A percentile compares a stretch with the other conserved stretches of the same genome.
Evolutionary conservation across 2,113 vertebrate genomes (phyloP).

Genomic region (Galeopterus variegatus): DNA sequence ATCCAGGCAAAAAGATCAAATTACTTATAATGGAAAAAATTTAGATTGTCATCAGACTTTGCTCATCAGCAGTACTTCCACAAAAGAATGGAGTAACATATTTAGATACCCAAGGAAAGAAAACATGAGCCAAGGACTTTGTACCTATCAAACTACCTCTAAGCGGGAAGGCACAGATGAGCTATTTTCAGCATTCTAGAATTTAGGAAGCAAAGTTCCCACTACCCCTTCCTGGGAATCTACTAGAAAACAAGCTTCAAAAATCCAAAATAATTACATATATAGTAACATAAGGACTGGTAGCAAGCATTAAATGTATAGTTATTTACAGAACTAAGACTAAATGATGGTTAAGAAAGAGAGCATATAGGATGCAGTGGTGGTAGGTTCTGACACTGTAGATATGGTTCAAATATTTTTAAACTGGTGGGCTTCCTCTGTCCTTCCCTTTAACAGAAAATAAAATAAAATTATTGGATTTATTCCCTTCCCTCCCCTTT

Average conservation of each 20-base stretch:
- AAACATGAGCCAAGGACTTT: constrained; percentile 11
- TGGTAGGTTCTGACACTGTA: not conserved
- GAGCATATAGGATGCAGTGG: not conserved
- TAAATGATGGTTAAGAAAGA: not conserved
- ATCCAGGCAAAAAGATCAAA: not conserved
- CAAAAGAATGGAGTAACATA: constrained; percentile 3
- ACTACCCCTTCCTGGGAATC: not conserved
- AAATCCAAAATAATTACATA: constrained; percentile 48
- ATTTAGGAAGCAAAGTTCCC: constrained; percentile 37
- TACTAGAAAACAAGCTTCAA: constrained; percentile 38
- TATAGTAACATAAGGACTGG: not conserved
- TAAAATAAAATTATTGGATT: not conserved
- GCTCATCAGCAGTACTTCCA: not conserved
- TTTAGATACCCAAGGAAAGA: not conserved
- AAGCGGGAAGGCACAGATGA: constrained; percentile 15
- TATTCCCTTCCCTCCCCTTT: not conserved
- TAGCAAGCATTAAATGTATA: not conserved
- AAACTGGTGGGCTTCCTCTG: not conserved
- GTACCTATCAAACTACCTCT: not conserved
- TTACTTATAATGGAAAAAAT: not conserved
- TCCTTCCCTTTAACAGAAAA: not conserved
- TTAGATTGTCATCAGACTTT: not conserved
- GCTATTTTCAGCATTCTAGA: constrained; percentile 34
- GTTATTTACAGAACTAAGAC: not conserved
- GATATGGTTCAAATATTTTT: not conserved